Evolutionary conservation across 2,888 invertebrate species (phyloP), one percentile per base, ranked within the genome.

Genomic region (Nymphalis polychloros): DNA sequence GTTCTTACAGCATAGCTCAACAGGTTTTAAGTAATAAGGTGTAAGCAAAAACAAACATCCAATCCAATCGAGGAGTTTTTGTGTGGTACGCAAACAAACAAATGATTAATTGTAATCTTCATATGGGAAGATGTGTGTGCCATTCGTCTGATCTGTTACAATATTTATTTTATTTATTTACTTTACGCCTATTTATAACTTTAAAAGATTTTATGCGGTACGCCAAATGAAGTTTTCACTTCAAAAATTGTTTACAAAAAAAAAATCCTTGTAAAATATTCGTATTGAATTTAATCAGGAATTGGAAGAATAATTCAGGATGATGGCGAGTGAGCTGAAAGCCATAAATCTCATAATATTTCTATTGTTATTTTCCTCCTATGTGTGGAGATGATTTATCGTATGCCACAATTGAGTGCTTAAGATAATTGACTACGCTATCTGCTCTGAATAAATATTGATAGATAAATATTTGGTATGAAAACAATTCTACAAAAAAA

Each of bases 301-400:
- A 35, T 61, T 48, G 46, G 35, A 55, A 55, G 8, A 55, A 59
- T 65, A 61, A 66, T 61, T 53, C 62, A 61, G 64, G 64, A 69
- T 62, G 64, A 49, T 63, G 63, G 63, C 67, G 55, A 71, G 69
- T 73, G 70, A 67, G 35, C 62, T 59, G 71, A 85, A 83, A 83
- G 84, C 77, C 79, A 87, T 88, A 86, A 88, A 88, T 88, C 86
- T 80, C 62, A 62, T 74, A 70, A 66, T 74, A 47, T 66, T 55
- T 46, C 66, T 57, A 76, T 79, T 84, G 64, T 70, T 68, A 63
- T 67, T 69, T 86, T 87, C 85, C 81, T 82, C 80, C 72, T 77
- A 74, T 75, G 77, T 72, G 77, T 68, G 71, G 71, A 63, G 69
- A 75, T 77, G 77, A 79, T 78, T 75, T 78, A 78, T 76, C 55